phyloP scores from a whole-genome alignment of 2,888 invertebrate genomes.

The Netelia virgata region DNA sequence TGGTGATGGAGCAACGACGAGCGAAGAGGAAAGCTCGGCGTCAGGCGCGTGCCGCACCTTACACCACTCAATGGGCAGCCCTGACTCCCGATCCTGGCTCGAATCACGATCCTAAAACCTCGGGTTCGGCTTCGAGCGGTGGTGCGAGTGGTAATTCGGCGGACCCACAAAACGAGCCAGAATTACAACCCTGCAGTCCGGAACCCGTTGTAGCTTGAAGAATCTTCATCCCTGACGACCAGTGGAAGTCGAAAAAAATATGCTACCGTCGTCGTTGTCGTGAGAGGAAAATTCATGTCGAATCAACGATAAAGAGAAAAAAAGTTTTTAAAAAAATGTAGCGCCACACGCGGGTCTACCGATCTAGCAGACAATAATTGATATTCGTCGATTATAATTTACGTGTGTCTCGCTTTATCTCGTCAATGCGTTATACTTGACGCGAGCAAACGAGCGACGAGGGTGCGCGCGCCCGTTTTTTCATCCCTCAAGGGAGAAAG shows the following conservation, averaged over 20 bases:
- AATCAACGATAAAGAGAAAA: slow-evolving; percentile 23
- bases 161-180: slow-evolving; percentile 82
- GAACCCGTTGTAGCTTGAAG: slow-evolving; percentile 84
- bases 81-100: slow-evolving; percentile 84
- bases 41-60: slow-evolving; percentile 91
- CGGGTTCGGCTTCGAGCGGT: slow-evolving; percentile 73
- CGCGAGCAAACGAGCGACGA: slow-evolving; percentile 22
- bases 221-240: neutral
- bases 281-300: slow-evolving; percentile 43
- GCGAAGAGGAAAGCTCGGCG: slow-evolving; percentile 89
- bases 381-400: slow-evolving; percentile 58
- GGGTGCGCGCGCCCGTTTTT: slow-evolving; percentile 17
- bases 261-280: neutral
- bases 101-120: slow-evolving; percentile 81
- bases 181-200: slow-evolving; percentile 82
- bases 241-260: neutral
- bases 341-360: slow-evolving; percentile 47
- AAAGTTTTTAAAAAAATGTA: slow-evolving; percentile 6
- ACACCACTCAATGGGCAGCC: slow-evolving; percentile 86
- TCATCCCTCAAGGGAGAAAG: neutral
- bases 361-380: slow-evolving; percentile 70
- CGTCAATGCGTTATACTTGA: slow-evolving; percentile 17
- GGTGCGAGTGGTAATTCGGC: slow-evolving; percentile 73
- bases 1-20: slow-evolving; percentile 96
- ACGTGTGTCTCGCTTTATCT: slow-evolving; percentile 15